A percentile compares a stretch with the other conserved stretches of the same genome.
phyloP scores from a whole-genome alignment of 2,797 vertebrate genomes.

The Otolemur crassicaudatus region DNA sequence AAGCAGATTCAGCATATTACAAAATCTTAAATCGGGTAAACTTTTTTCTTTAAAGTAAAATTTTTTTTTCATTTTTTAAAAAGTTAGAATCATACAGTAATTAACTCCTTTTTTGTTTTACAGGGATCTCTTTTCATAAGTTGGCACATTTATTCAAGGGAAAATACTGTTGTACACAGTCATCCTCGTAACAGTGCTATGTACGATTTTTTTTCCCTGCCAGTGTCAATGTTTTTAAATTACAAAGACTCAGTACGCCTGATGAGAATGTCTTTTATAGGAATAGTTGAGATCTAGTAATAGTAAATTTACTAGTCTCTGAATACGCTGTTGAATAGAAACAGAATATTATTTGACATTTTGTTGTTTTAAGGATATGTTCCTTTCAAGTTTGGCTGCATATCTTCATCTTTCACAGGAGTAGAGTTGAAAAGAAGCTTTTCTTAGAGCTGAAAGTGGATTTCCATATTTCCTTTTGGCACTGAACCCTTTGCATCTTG shows the following conservation, averaged over 20 bases:
- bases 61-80: not conserved
- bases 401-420: not conserved
- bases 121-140: not conserved
- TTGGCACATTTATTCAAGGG: not conserved
- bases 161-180: not conserved
- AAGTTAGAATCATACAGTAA: not conserved
- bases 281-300: not conserved
- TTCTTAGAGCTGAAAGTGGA: not conserved
- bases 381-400: not conserved
- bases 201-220: not conserved
- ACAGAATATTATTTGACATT: not conserved
- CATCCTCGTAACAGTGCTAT: not conserved
- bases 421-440: not conserved
- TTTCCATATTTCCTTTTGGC: not conserved
- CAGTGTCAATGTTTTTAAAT: conserved; percentile 17
- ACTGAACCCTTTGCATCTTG: conserved; percentile 9
- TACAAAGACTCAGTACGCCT: not conserved
- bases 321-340: conserved; percentile 11
- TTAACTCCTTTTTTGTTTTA: conserved; percentile 6
- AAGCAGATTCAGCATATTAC: not conserved
- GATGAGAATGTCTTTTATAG: conserved; percentile 18
- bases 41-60: not conserved
- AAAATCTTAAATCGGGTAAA: conserved; percentile 17
- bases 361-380: conserved; percentile 1
- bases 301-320: conserved; percentile 16